Conservation (phyloP, 2,888 invertebrate species). For the Argyra leucocephala region DNA sequence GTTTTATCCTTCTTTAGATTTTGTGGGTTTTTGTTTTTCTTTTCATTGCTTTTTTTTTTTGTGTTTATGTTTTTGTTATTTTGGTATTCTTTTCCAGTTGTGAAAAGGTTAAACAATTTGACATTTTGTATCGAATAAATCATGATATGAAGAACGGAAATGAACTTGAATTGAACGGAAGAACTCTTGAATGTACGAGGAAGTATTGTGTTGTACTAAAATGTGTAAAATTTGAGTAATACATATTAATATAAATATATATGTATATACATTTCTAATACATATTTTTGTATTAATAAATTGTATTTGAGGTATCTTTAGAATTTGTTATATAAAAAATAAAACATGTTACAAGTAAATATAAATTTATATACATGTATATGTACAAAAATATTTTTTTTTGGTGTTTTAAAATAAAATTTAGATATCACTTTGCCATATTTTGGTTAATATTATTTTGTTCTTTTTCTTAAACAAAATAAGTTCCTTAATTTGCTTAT, state of each 20-base stretch:
- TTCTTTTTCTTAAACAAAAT: neutral
- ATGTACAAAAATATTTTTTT: neutral
- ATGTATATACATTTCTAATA: neutral
- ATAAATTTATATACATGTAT: too few relatives aligned
- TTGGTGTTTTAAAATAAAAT: neutral
- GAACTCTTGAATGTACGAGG: neutral
- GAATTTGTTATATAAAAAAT: neutral
- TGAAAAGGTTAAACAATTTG: constrained; percentile 3
- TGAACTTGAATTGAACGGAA: neutral
- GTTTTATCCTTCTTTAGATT: neutral
- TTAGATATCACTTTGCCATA: neutral
- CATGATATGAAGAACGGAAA: constrained; percentile 1
- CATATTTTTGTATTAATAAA: too few relatives aligned
- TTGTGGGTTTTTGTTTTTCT: neutral
- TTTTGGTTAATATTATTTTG: too few relatives aligned
- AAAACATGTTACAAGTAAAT: neutral
- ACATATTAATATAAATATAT: neutral
- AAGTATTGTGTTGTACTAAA: neutral
- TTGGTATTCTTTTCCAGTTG: neutral
- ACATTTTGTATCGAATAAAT: constrained; percentile 6
- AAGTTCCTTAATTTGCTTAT: constrained; percentile 1
- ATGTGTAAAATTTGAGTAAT: neutral
- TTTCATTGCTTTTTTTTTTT: neutral
- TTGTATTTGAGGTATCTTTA: too few relatives aligned
- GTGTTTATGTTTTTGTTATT: neutral